Percentiles rank a stretch among this genome's conserved stretches.
Conservation (phyloP, 2,113 vertebrate species). For the Hemiprocne comata region DNA sequence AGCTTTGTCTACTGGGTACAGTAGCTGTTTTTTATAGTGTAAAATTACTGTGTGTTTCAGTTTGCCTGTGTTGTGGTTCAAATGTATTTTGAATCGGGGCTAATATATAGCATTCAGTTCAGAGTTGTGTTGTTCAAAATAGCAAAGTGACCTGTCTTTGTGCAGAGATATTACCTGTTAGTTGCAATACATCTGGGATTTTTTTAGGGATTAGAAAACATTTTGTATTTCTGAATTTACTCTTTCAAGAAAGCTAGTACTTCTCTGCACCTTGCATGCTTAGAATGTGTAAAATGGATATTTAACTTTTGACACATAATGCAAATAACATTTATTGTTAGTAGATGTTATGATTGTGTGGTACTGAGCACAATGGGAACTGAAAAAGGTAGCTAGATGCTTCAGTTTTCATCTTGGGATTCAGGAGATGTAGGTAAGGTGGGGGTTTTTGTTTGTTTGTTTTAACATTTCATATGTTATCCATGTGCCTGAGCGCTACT, state of each 20-base stretch:
- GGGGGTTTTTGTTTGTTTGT: neutral
- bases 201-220: neutral
- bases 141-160: neutral
- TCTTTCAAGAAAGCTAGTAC: neutral
- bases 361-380: neutral
- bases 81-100: neutral
- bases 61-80: neutral
- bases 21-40: neutral
- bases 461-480: neutral
- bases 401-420: neutral
- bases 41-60: neutral
- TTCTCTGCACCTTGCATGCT: neutral
- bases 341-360: neutral
- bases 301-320: fast-evolving
- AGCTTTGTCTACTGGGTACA: neutral
- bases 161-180: neutral
- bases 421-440: neutral
- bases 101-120: neutral
- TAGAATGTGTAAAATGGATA: neutral
- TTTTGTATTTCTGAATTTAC: neutral
- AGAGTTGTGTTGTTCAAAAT: neutral
- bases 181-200: neutral
- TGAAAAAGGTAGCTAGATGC: neutral
- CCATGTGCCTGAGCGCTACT: neutral
- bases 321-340: neutral